phyloP scores from a whole-genome alignment of 2,113 vertebrate genomes.

The Solea senegalensis region DNA sequence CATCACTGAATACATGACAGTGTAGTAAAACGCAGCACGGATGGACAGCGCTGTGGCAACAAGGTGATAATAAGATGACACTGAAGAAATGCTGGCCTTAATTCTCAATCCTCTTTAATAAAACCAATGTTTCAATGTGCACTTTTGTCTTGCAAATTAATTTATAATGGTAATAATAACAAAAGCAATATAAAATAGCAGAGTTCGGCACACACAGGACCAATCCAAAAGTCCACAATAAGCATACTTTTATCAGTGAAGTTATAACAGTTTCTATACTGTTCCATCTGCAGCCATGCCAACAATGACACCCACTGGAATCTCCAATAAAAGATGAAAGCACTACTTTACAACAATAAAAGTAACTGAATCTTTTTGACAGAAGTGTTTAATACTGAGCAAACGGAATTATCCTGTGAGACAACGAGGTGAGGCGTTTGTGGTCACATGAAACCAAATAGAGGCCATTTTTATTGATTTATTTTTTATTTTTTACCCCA shows the following conservation, averaged over 20 bases:
- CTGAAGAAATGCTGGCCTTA: too few species aligned
- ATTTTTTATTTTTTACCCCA: not conserved
- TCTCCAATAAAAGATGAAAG: conserved; percentile 1
- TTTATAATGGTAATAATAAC: too few species aligned
- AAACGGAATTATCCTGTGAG: not conserved
- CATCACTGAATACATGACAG: too few species aligned
- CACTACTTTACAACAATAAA: not conserved
- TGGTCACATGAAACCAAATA: not conserved
- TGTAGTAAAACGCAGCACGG: too few species aligned
- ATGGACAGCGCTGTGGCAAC: too few species aligned
- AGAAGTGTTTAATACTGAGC: conserved; percentile 21
- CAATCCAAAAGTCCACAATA: not conserved
- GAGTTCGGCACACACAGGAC: not conserved
- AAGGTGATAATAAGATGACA: too few species aligned
- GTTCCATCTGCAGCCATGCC: not conserved
- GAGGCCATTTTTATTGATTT: not conserved
- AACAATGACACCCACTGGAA: conserved; percentile 17
- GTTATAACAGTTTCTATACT: not conserved
- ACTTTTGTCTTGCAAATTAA: too few species aligned
- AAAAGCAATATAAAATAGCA: too few species aligned
- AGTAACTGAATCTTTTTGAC: not conserved
- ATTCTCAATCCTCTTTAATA: too few species aligned
- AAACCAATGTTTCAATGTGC: too few species aligned
- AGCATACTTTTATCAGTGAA: not conserved
- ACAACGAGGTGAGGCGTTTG: not conserved